These are phyloP conservation scores for Sceloporus undulatus DNA, from an alignment of 2,113 vertebrate genomes.

Conservation along the genomic window DNA sequence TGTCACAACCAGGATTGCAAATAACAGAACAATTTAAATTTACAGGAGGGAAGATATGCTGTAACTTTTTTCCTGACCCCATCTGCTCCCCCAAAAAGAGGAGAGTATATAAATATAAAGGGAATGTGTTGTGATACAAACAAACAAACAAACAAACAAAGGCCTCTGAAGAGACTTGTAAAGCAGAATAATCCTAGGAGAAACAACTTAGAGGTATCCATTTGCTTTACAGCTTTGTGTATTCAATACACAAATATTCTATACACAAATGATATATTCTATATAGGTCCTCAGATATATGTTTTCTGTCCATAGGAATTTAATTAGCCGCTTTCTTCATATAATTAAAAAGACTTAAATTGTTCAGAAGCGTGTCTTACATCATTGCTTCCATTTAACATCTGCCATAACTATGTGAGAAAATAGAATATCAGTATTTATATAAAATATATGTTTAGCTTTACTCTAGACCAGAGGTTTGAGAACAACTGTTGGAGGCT, in stretches of 20 bases:
- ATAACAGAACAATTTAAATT: slow-evolving; percentile 1
- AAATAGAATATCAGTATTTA: background rate
- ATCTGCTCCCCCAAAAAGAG: no score
- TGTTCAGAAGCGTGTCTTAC: background rate
- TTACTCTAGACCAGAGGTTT: no score
- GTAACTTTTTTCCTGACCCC: background rate
- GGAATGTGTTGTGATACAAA: background rate
- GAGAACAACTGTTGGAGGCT: no score
- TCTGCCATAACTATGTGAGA: background rate
- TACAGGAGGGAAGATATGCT: background rate
- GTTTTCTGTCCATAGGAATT: background rate
- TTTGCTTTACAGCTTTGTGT: background rate
- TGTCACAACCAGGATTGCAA: background rate
- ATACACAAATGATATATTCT: background rate
- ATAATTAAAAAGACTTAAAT: background rate
- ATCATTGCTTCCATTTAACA: background rate
- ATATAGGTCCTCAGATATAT: background rate
- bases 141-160: background rate
- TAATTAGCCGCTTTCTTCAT: background rate
- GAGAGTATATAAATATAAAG: background rate
- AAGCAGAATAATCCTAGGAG: background rate
- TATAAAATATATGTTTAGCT: background rate
- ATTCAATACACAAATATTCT: background rate
- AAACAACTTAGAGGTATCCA: background rate
- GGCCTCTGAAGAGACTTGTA: background rate